Evolutionary conservation across 2,797 vertebrate genomes (phyloP), one percentile per base, ranked within the genome.

Genomic region (Huso huso): DNA sequence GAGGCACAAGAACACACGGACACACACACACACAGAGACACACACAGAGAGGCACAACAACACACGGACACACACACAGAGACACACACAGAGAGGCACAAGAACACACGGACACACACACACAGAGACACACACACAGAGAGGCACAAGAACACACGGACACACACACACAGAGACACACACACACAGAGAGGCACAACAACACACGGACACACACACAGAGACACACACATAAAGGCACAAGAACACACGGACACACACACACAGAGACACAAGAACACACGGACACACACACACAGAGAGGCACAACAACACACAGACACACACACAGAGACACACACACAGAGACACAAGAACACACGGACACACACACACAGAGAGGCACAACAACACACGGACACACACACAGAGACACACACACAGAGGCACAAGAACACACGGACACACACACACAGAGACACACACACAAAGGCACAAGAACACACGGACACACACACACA

Each of bases 1-100:
- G n/a, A n/a, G n/a, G 62, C 50, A 52, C 52, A 55, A 55, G 52
- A 55, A 18, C 23, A 49, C 50, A 9, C 5, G 61, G 67, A 66
- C 7, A 53, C 18, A 76, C 84, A 18, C n/a, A 53, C 18, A 76
- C 84, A 55, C 9, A n/a, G n/a, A n/a, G n/a, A 18, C 15, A 18
- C 15, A 18, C 15, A 18, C 15, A 18, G 1, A 18, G 15, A 18
- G 15, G 1, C 13, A 23, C 6, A 18, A 50, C n/a, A n/a, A 77
- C 15, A 10, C 69, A 55, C 51, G 7, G 11, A 65, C 6, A 67
- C 8, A 61, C 10, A 18, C 6, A 66, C 1, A 18, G 15, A 1
- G 1, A 18, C 15, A 18, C 15, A 18, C 15, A 9, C 12, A 50
- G n/a, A n/a, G n/a, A 11, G 59, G 62, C 50, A 52, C 52, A 55